These are phyloP conservation scores for Callospermophilus lateralis DNA, from an alignment of 2,113 vertebrate species.

Conservation along the genomic window DNA sequence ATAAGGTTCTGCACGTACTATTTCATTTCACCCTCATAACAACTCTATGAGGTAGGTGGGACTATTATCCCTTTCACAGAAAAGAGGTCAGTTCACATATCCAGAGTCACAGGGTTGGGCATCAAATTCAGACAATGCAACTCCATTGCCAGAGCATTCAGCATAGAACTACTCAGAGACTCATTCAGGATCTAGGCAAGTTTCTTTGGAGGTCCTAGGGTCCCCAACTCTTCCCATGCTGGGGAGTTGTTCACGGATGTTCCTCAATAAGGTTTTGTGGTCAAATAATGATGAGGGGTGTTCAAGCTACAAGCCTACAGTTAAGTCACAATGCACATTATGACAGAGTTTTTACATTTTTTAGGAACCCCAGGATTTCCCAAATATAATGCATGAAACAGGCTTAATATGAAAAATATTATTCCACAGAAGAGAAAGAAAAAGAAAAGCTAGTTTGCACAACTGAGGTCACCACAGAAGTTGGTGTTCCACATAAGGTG, in stretches of 20 bases:
- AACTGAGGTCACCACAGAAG: not conserved
- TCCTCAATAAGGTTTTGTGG: not conserved
- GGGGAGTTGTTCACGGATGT: not conserved
- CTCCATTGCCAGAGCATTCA: no score
- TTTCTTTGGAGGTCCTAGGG: not conserved
- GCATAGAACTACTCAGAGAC: not conserved
- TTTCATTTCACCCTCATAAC: not conserved
- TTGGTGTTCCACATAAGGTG: not conserved
- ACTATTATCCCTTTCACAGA: not conserved
- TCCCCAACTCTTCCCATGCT: accelerated
- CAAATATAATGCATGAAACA: not conserved
- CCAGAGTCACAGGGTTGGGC: not conserved
- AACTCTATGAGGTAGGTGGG: not conserved
- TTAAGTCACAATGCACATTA: not conserved
- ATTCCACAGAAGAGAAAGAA: not conserved
- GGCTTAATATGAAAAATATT: not conserved
- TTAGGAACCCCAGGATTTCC: not conserved
- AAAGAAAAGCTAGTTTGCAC: not conserved
- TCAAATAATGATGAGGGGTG: not conserved
- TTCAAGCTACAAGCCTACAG: not conserved
- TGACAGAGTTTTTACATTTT: not conserved
- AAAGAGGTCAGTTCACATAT: not conserved
- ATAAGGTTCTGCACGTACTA: not conserved
- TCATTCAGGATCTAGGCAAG: not conserved
- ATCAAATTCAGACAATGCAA: not conserved